phyloP scores from a whole-genome alignment of 1,140 invertebrate species.

The Sinella curviseta region DNA sequence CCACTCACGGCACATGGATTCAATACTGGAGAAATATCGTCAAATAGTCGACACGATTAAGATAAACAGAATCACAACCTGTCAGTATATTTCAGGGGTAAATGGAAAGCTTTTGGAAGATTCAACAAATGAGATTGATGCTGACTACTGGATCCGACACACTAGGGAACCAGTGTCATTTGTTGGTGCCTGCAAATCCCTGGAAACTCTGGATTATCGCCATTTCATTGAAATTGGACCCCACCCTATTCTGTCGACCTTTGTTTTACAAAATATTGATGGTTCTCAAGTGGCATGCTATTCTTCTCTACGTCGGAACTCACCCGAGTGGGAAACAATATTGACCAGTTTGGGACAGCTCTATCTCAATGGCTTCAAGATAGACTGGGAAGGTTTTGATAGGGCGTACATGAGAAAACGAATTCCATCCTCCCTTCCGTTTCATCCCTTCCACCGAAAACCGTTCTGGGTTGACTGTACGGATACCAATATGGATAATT shows the following conservation, averaged over 20 bases:
- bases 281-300: no score
- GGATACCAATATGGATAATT: no score
- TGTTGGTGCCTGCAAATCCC: slow-evolving; percentile 23
- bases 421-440: neutral
- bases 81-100: neutral
- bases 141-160: slow-evolving; percentile 11
- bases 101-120: neutral
- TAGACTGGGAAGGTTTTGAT: neutral
- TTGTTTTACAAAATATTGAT: neutral
- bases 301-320: neutral
- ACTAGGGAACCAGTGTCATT: slow-evolving; percentile 15
- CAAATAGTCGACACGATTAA: neutral
- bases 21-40: neutral
- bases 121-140: neutral
- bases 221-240: neutral
- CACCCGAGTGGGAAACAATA: neutral
- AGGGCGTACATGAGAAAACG: neutral
- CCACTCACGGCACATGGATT: slow-evolving; percentile 3
- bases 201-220: neutral
- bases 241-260: neutral
- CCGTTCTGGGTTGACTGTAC: neutral
- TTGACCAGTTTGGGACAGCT: neutral
- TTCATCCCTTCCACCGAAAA: neutral
- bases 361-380: neutral
- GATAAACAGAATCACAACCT: neutral